phyloP scores from a whole-genome alignment of 37 sponge, comb jelly and placozoan genomes.

The Sycon ciliatum region DNA sequence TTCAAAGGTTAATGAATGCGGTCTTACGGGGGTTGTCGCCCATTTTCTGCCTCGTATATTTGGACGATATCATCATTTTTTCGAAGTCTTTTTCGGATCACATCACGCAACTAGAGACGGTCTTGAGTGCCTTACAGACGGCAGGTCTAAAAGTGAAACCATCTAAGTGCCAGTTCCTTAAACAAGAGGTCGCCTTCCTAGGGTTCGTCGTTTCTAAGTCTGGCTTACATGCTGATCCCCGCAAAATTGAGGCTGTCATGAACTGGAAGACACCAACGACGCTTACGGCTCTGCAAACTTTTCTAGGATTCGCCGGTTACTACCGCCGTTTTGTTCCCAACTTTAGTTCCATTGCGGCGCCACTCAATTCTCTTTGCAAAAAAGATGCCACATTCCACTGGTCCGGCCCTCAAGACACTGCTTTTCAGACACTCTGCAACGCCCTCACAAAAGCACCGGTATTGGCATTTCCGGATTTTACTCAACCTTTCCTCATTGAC shows the following conservation, averaged over 20 bases:
- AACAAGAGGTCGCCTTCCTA: constrained; percentile 13
- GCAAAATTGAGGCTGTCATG: constrained; percentile 11
- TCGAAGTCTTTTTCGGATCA: constrained; percentile 13
- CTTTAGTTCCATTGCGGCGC: constrained; percentile 25
- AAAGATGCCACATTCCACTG: constrained; percentile 19
- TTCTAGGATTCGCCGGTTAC: constrained; percentile 25
- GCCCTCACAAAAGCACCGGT: constrained; percentile 1
- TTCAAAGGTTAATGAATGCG: constrained; percentile 34
- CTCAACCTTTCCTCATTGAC: constrained; percentile 27
- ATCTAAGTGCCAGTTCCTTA: constrained; percentile 20
- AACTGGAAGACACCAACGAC: constrained; percentile 26
- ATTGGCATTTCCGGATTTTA: constrained; percentile 16
- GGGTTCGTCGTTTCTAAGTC: constrained; percentile 24
- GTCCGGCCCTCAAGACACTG: constrained; percentile 18
- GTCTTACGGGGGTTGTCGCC: no score
- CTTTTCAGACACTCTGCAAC: constrained; percentile 14
- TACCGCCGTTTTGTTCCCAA: constrained; percentile 16
- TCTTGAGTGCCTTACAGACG: no score
- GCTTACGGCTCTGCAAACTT: constrained; percentile 11
- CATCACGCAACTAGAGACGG: no score
- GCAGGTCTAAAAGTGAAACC: constrained; percentile 31
- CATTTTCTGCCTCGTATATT: no score
- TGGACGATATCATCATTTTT: constrained; percentile 18
- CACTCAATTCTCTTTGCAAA: constrained; percentile 24
- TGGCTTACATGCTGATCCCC: constrained; percentile 18